Percentiles rank a stretch among this genome's conserved stretches.
phyloP scores from a whole-genome alignment of 2,113 vertebrate genomes.

The Bujurquina vittata region DNA sequence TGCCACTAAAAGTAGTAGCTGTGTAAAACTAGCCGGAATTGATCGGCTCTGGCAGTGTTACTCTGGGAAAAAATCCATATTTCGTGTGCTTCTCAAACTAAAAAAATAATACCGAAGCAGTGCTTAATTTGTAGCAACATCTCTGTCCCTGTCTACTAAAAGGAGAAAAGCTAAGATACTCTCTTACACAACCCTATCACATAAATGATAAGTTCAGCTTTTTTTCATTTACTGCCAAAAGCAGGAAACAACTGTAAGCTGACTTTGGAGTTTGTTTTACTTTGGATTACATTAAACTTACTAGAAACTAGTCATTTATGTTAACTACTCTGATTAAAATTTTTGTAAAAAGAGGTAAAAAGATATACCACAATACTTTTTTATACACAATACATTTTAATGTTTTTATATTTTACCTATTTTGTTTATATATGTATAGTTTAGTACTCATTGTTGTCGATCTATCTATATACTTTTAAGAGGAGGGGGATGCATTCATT shows the following conservation, averaged over 20 bases:
- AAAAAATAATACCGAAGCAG: not conserved
- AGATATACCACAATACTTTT: too few relatives aligned
- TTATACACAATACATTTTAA: too few relatives aligned
- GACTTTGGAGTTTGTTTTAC: not conserved
- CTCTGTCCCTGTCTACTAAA: not conserved
- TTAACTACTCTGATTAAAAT: too few relatives aligned
- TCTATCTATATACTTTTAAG: too few relatives aligned
- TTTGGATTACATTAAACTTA: too few relatives aligned
- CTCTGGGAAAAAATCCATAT: constrained; percentile 13
- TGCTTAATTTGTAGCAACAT: not conserved
- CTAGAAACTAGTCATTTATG: too few relatives aligned
- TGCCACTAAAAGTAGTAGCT: not conserved
- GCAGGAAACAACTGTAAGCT: not conserved
- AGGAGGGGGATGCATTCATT: too few relatives aligned
- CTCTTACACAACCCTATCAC: not conserved
- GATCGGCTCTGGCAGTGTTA: not conserved
- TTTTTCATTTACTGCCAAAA: too few relatives aligned
- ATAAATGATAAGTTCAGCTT: not conserved
- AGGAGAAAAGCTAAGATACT: not conserved
- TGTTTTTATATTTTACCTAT: too few relatives aligned
- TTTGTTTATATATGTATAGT: too few relatives aligned
- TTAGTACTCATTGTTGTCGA: too few relatives aligned
- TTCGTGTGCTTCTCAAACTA: not conserved
- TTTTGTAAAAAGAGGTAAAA: too few relatives aligned
- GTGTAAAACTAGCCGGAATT: constrained; percentile 3